A percentile compares a stretch with the other conserved stretches of the same genome.
These are phyloP conservation scores for Falco naumanni DNA, from an alignment of 2,797 vertebrate genomes.

Conservation along the genomic window DNA sequence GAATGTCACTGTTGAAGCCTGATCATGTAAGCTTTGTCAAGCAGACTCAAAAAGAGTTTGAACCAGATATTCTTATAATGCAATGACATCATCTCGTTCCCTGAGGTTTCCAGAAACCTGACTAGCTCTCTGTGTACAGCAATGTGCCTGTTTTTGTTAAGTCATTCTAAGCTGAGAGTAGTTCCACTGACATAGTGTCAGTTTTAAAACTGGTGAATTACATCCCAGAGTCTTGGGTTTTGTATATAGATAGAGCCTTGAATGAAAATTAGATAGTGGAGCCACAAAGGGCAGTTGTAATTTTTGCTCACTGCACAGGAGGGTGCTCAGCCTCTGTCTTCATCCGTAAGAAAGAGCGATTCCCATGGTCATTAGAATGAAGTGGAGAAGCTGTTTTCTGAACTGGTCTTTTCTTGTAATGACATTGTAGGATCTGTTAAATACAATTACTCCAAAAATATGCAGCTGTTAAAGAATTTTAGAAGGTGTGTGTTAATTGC, in stretches of 20 bases:
- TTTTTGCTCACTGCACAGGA: constrained; percentile 67
- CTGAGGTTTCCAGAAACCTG: constrained; percentile 36
- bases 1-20: not conserved
- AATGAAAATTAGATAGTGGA: not conserved
- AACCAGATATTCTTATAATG: constrained; percentile 36
- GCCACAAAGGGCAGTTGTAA: constrained; percentile 53
- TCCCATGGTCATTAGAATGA: not conserved
- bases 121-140: not conserved
- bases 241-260: not conserved
- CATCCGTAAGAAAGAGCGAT: not conserved
- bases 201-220: not conserved
- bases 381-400: not conserved
- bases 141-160: not conserved
- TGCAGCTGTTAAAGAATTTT: not conserved
- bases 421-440: not conserved
- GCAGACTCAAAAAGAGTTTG: constrained; percentile 1
- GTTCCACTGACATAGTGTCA: not conserved
- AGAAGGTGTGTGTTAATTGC: constrained; percentile 14
- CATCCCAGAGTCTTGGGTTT: not conserved
- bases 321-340: constrained; percentile 66
- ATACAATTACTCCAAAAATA: not conserved
- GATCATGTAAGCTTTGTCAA: not conserved
- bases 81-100: constrained; percentile 46
- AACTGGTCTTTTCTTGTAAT: not conserved
- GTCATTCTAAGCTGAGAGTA: not conserved